A percentile compares a stretch with the other conserved stretches of the same genome.
Evolutionary conservation across 2,113 vertebrate genomes (phyloP).

Genomic region (Pleuronectes platessa): DNA sequence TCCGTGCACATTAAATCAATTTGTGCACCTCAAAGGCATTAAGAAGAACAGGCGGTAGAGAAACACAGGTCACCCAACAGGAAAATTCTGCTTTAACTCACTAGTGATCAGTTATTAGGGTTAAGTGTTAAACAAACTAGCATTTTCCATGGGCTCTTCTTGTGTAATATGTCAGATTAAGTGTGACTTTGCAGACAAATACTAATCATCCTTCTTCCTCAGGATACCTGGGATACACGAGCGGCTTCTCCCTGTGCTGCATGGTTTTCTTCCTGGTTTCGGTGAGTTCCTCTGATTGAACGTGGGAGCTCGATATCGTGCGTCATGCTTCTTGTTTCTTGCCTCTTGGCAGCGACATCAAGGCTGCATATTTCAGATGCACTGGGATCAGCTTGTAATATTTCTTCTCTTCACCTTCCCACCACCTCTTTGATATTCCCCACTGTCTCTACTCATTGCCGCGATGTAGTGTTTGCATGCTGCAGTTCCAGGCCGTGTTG

Average conservation of each 20-base stretch:
- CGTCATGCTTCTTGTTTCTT: conserved; percentile 9
- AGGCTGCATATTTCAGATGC: conserved; percentile 16
- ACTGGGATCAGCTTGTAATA: conserved; percentile 25
- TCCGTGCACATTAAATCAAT: conserved; percentile 22
- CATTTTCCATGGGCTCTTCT: too few relatives aligned
- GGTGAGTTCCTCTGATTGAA: conserved; percentile 83
- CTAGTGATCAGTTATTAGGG: background rate
- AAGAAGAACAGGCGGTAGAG: background rate
- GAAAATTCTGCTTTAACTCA: background rate
- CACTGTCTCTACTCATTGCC: conserved; percentile 42
- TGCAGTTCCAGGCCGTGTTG: conserved; percentile 56
- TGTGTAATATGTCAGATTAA: background rate
- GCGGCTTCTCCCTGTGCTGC: conserved; percentile 98
- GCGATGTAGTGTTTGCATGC: conserved; percentile 55
- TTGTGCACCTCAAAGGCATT: background rate
- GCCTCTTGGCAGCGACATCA: conserved; percentile 16
- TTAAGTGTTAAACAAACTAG: background rate
- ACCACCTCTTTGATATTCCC: conserved; percentile 57
- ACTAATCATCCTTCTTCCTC: conserved; percentile 64
- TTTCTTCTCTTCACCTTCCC: conserved; percentile 21
- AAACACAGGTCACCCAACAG: background rate
- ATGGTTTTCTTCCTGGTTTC: conserved; percentile 98
- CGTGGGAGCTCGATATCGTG: background rate
- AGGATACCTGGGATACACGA: conserved; percentile 99
- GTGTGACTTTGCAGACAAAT: background rate